Percentiles rank a stretch among this genome's conserved stretches.
These are phyloP conservation scores for Temnothorax unifasciatus DNA, from an alignment of 2,888 invertebrate genomes.

Conservation along the genomic window DNA sequence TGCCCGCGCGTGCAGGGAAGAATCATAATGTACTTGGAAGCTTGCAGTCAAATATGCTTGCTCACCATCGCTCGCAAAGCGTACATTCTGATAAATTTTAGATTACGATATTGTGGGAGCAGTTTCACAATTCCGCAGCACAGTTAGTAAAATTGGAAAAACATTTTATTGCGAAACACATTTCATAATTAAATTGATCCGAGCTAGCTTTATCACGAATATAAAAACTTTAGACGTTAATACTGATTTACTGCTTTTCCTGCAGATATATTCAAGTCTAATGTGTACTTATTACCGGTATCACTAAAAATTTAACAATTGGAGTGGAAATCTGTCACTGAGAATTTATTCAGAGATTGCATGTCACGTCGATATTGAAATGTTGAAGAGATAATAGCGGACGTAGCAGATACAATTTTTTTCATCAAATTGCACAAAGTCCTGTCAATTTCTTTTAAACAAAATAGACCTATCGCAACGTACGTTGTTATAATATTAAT, in stretches of 20 bases:
- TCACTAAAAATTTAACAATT: not conserved
- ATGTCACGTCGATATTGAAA: constrained; percentile 39
- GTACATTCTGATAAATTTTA: constrained; percentile 7
- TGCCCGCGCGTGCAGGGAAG: constrained; percentile 66
- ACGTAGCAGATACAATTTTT: constrained; percentile 16
- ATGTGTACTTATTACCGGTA: not conserved
- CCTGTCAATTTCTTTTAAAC: not conserved
- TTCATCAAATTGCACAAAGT: not conserved
- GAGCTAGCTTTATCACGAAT: not conserved
- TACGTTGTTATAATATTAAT: not conserved
- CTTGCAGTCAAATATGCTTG: constrained; percentile 54
- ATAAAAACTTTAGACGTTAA: not conserved
- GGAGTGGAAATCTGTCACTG: not conserved
- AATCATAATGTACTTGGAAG: constrained; percentile 83
- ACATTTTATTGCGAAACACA: not conserved
- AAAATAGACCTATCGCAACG: not conserved
- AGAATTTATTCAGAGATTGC: constrained; percentile 40
- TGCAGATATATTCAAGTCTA: not conserved
- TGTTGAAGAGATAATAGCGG: constrained; percentile 23
- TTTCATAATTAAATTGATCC: not conserved
- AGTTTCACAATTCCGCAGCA: not conserved
- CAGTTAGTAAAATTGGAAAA: not conserved
- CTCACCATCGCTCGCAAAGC: not conserved
- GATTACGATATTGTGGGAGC: not conserved
- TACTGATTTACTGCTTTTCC: not conserved